Evolutionary conservation across 2,113 vertebrate species (phyloP).

Genomic region (Lepus timidus): DNA sequence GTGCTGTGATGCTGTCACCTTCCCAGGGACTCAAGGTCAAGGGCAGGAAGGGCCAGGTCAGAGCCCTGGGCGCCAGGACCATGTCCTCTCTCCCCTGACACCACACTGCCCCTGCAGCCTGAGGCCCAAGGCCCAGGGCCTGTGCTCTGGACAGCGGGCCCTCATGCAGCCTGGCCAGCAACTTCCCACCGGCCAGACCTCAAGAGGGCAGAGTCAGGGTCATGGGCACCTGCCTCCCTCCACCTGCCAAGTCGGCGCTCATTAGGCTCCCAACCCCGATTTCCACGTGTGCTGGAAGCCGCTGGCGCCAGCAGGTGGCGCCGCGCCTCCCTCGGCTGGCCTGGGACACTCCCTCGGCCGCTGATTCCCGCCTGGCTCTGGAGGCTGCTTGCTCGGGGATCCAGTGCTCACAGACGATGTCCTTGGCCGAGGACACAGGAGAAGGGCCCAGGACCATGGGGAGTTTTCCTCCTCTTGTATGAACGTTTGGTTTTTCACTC

Average conservation of each 20-base stretch:
- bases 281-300: neutral
- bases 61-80: accelerated
- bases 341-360: neutral
- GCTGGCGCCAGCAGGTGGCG: too few species aligned
- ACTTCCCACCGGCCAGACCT: neutral
- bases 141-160: neutral
- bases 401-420: neutral
- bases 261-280: neutral
- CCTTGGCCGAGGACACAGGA: neutral
- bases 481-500: neutral
- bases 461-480: neutral
- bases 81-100: too few species aligned
- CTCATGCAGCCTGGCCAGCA: neutral
- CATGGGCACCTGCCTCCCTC: neutral
- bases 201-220: neutral
- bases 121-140: too few species aligned
- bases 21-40: neutral
- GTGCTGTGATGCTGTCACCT: neutral
- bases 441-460: too few species aligned
- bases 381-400: neutral
- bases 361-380: accelerated
- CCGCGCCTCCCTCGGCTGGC: accelerated
- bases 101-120: too few species aligned
- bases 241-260: accelerated
- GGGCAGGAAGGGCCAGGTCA: neutral